Base-by-base conservation (phyloP, 2,113 vertebrate species). In the Plestiodon gilberti region DNA sequence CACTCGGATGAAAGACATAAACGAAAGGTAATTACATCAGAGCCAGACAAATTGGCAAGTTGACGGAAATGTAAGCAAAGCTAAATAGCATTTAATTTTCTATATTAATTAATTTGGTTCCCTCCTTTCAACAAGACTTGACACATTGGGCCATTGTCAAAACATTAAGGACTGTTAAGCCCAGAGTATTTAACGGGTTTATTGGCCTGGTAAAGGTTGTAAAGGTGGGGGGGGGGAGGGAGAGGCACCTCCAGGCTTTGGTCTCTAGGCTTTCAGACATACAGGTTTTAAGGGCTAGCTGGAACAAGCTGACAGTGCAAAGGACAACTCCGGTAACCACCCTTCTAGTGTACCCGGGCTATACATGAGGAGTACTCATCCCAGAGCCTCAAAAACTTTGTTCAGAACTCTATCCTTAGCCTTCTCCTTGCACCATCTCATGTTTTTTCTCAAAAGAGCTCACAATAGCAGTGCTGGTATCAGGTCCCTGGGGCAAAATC, bases 41-140 rank as follows among this genome's bases (percentile, higher is more conserved):
- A 65, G 25, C 14, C 25, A 62, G 61, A 80, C 59, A 80, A 64
- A 80, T 43, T 81, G 78, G 61, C 78, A 81, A 65, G 61, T 65
- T 40, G 38, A 30, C 52, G 22, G 61, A 61, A 48, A 40, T 81
- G 65, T 65, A 81, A 62, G 61, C 78, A 65, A 81, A 40, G 61
- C 78, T 81, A 81, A 81, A 65, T 48, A 81, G 61, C 61, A 65
- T 81, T 81, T 81, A 81, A 81, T 81, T 65, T 61, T 81, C 61
- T 30, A 64, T 79, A 79, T 81, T 65, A 67, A 69, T 81, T 81
- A 48, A 52, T 81, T 76, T 33, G 40, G 62, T 81, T 81, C 23
- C 33, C n/a, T 81, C 40, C 40, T 69, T 81, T 67, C 28, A 67
- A 67, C 52, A 81, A 81, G 64, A 52, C 28, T 81, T 81, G 79